Evolutionary conservation across 1,140 invertebrate genomes (phyloP).

Genomic region (Pomacea maculata): DNA sequence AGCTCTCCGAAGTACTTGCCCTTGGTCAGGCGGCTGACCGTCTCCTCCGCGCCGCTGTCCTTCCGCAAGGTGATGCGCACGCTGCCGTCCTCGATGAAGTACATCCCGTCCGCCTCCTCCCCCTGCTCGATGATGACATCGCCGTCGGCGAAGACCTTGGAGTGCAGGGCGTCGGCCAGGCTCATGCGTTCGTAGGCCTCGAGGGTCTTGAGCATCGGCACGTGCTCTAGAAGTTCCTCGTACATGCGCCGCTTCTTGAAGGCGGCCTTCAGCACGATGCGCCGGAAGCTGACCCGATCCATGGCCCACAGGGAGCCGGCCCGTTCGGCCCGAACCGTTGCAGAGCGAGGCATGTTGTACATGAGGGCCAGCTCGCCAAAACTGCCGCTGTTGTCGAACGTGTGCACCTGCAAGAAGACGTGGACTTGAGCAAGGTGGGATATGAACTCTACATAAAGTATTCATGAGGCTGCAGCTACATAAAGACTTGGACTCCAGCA

Average conservation of each 20-base stretch:
- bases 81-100: slow-evolving; percentile 92
- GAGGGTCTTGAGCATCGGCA: slow-evolving; percentile 90
- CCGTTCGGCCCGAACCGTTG: slow-evolving; percentile 76
- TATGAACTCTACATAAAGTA: no score
- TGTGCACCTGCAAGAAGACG: slow-evolving; percentile 40
- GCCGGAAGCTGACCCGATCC: slow-evolving; percentile 92
- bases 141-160: slow-evolving; percentile 78
- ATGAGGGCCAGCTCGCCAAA: slow-evolving; percentile 96
- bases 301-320: slow-evolving; percentile 64
- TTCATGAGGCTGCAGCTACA: no score
- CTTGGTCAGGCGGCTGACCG: slow-evolving; percentile 47
- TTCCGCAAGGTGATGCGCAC: slow-evolving; percentile 67
- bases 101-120: slow-evolving; percentile 94
- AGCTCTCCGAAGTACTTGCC: slow-evolving; percentile 74
- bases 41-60: slow-evolving; percentile 49
- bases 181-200: slow-evolving; percentile 91
- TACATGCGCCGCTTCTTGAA: slow-evolving; percentile 98
- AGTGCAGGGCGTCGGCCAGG: slow-evolving; percentile 91
- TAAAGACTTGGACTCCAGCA: no score
- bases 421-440: no score
- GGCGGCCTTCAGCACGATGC: slow-evolving; percentile 93
- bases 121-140: slow-evolving; percentile 84
- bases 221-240: slow-evolving; percentile 85
- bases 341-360: slow-evolving; percentile 97
- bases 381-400: slow-evolving; percentile 66